These are phyloP conservation scores for Acipenser ruthenus DNA, from an alignment of 2,797 vertebrate species.

Conservation along the genomic window DNA sequence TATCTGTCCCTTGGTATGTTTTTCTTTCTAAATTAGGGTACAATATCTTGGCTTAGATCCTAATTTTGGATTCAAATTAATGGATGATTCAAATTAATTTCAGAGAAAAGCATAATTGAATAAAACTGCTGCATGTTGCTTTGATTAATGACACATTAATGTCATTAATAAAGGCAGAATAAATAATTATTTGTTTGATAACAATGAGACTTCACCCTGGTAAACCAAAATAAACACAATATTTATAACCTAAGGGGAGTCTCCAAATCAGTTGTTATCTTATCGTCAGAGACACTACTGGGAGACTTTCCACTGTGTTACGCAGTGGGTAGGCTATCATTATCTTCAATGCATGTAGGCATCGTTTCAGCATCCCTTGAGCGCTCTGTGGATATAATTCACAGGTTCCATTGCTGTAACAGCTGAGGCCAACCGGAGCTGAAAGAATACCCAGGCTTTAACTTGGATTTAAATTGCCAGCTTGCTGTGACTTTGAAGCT, in stretches of 20 bases:
- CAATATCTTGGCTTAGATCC: conserved; percentile 20
- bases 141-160: conserved; percentile 19
- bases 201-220: conserved; percentile 24
- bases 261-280: conserved; percentile 27
- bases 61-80: conserved; percentile 18
- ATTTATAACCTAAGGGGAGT: conserved; percentile 35
- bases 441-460: background rate
- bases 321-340: conserved; percentile 13
- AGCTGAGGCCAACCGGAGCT: background rate
- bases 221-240: conserved; percentile 33
- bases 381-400: background rate
- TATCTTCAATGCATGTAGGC: conserved; percentile 14
- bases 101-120: conserved; percentile 23
- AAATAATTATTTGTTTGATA: conserved; percentile 34
- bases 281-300: conserved; percentile 24
- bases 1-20: background rate
- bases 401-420: background rate
- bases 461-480: background rate
- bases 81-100: conserved; percentile 22
- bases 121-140: conserved; percentile 21
- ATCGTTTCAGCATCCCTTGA: conserved; percentile 6
- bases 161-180: conserved; percentile 20
- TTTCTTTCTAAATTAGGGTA: conserved; percentile 17
- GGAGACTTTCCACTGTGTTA: conserved; percentile 15
- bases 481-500: background rate